Conservation (phyloP, 2,797 vertebrate genomes). For the Anas georgica region DNA sequence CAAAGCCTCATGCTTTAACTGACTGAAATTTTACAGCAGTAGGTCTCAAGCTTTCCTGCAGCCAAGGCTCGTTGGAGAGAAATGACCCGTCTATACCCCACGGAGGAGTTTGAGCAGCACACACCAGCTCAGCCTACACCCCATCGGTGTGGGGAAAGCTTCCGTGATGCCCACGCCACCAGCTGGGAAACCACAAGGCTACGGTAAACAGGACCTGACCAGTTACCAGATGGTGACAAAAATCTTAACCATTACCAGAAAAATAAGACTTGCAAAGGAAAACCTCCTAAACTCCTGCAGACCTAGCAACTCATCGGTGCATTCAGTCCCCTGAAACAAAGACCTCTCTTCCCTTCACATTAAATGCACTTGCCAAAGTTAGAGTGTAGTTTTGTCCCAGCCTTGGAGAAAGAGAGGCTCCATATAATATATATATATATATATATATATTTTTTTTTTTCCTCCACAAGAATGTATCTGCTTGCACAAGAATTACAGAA, state of each 20-base stretch:
- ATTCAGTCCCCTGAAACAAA: background rate
- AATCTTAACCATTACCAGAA: background rate
- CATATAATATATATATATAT: no score
- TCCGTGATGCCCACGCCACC: background rate
- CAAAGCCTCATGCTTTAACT: conserved; percentile 10
- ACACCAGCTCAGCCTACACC: accelerated
- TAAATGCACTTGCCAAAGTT: background rate
- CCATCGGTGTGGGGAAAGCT: background rate
- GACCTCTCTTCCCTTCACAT: background rate
- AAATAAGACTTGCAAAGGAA: background rate
- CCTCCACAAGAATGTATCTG: background rate
- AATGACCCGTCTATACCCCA: background rate
- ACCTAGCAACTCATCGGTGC: background rate
- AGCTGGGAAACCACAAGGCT: background rate
- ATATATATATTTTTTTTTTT: background rate
- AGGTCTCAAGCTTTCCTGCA: background rate
- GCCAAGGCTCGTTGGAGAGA: background rate
- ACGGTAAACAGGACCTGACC: background rate
- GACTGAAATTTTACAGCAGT: conserved; percentile 8
- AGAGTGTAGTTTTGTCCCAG: background rate
- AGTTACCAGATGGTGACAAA: background rate
- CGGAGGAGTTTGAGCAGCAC: background rate
- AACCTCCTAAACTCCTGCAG: background rate
- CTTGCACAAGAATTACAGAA: background rate
- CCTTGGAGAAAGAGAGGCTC: background rate